Conservation (phyloP, 2,113 vertebrate genomes). For the Microcebus jonahi region DNA sequence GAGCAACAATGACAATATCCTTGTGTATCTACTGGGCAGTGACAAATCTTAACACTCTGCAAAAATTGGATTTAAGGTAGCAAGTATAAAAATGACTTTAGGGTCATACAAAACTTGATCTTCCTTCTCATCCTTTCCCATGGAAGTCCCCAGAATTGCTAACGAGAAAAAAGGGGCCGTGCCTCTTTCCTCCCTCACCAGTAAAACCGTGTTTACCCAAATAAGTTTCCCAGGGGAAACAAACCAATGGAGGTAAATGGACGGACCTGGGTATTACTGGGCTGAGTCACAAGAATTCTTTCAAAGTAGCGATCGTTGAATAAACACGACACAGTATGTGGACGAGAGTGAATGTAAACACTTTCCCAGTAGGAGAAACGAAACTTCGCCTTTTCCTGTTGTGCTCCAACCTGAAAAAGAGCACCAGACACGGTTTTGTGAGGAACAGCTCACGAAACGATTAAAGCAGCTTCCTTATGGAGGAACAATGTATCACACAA, state of each 20-base stretch:
- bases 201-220: not conserved
- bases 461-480: not conserved
- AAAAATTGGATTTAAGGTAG: not conserved
- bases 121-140: not conserved
- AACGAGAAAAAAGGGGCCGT: not conserved
- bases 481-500: not conserved
- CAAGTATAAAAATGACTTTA: accelerated
- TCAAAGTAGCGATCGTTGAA: accelerated
- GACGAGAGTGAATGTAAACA: not conserved
- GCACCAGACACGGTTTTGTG: too few relatives aligned
- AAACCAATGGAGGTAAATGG: too few relatives aligned
- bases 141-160: not conserved
- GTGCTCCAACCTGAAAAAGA: accelerated
- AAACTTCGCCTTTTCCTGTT: not conserved
- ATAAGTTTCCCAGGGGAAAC: not conserved
- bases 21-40: not conserved
- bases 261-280: too few relatives aligned
- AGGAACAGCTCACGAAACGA: accelerated
- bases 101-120: not conserved
- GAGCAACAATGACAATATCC: not conserved
- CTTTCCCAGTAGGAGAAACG: accelerated
- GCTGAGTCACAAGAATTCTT: not conserved
- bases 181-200: accelerated
- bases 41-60: not conserved
- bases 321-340: accelerated